Base-by-base conservation (phyloP, 2,113 vertebrate genomes). In the Aegotheles bennettii region DNA sequence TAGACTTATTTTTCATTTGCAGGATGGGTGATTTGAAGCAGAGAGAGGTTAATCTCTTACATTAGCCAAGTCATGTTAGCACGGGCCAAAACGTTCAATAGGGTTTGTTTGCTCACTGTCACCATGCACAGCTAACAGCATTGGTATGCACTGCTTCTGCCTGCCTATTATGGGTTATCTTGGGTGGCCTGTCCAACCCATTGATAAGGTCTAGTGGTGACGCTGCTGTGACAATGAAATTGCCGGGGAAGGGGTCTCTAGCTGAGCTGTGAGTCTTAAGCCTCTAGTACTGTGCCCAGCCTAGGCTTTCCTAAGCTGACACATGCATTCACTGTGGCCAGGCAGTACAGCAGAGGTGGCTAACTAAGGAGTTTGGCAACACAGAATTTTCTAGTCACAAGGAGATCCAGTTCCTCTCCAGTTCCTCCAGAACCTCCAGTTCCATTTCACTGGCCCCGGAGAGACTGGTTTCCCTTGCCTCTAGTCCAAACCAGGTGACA, bases 71-170 rank as follows among this genome's bases (percentile, higher is more conserved):
- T 59, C 42, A 35, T 74, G 88, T 80, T 89, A 87, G 48, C 85
- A 57, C 38, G 1, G 2, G 71, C 63, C 70, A 85, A 90, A 93
- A 82, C 6, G 82, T 76, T 95, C 81, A 64, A 29, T 57, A 89
- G 74, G 45, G 18, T 79, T 91, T 94, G 65, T 97, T 93, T 90
- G 87, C 87, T 83, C 13, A 1, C 74, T 96, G 87, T 92, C 76
- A 74, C 68, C 85, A 4, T n/a, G 36, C 67, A 10, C 11, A 80
- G 79, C 84, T 93, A 90, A 88, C 91, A 90, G 42, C 56, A 8
- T 25, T 63, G 80, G 88, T 80, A 84, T 88, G 85, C 59, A 74
- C 67, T 73, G 67, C 74, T 87, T 82, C 79, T 93, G 82, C 78
- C 54, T 91, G 56, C 67, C 84, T 85, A 9, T 74, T 91, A 63